phyloP scores from a whole-genome alignment of 2,797 vertebrate species.

The Phataginus tetradactyla region DNA sequence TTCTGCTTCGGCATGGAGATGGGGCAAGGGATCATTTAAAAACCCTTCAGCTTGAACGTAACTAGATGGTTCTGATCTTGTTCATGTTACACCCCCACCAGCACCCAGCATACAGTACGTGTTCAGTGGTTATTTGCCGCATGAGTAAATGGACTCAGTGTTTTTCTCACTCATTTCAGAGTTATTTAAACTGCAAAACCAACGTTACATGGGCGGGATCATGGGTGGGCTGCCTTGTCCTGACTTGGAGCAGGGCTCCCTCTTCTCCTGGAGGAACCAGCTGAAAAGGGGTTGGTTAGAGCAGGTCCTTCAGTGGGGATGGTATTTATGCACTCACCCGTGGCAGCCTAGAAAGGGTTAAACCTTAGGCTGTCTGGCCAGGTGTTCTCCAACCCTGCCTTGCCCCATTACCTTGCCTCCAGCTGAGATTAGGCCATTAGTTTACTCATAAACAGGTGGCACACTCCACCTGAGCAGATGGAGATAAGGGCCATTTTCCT shows the following conservation, averaged over 20 bases:
- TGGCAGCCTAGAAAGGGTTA: conserved; percentile 43
- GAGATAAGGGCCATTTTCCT: conserved; percentile 78
- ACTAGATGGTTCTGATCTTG: background rate
- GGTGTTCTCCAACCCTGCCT: conserved; percentile 66
- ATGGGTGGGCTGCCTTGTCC: background rate
- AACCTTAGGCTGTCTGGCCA: background rate
- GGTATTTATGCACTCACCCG: background rate
- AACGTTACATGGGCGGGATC: background rate
- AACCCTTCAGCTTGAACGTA: background rate
- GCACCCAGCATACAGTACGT: fast-evolving
- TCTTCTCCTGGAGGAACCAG: background rate
- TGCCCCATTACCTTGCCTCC: conserved; percentile 77
- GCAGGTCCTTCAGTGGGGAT: background rate
- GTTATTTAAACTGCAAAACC: background rate
- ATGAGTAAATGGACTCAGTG: background rate
- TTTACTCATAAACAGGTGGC: conserved; percentile 87
- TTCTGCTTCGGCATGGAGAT: background rate
- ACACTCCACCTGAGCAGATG: conserved; percentile 84
- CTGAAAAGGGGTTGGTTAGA: background rate
- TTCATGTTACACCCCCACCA: background rate
- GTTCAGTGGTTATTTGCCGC: background rate
- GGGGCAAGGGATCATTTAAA: background rate
- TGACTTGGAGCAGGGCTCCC: background rate
- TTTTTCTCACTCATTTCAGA: background rate
- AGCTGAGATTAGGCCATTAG: conserved; percentile 83